Conservation (phyloP, 2,888 invertebrate species). For the Hermaeophaga mercurialis region DNA sequence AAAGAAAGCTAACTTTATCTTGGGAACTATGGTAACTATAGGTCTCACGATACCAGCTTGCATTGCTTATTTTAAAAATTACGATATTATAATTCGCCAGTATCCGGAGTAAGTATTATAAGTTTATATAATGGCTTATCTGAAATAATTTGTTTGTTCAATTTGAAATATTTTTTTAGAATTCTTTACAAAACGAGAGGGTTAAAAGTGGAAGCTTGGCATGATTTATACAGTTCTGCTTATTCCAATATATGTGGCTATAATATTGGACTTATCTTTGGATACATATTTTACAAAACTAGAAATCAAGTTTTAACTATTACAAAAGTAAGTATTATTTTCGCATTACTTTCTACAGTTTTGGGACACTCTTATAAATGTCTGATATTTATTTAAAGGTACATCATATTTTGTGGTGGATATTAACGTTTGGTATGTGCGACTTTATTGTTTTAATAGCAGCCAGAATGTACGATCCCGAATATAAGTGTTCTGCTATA, state of each 20-base stretch:
- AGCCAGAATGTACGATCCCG: slow-evolving; percentile 47
- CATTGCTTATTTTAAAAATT: slow-evolving; percentile 45
- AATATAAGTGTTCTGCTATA: slow-evolving; percentile 50
- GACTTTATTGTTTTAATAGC: slow-evolving; percentile 41
- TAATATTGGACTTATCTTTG: slow-evolving; percentile 42
- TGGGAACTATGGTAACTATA: slow-evolving; percentile 35
- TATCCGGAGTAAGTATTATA: slow-evolving; percentile 44
- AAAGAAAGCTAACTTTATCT: slow-evolving; percentile 30
- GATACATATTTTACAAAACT: slow-evolving; percentile 42
- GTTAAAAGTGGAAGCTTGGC: slow-evolving; percentile 39
- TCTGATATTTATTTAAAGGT: slow-evolving; percentile 37
- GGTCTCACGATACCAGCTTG: slow-evolving; percentile 45
- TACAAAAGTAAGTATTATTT: slow-evolving; percentile 38
- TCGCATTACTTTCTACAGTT: too few species aligned
- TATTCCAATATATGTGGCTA: slow-evolving; percentile 45
- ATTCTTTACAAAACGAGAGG: slow-evolving; percentile 37
- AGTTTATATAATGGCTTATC: too few species aligned
- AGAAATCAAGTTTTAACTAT: slow-evolving; percentile 30
- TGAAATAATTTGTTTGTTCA: too few species aligned
- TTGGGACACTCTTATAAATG: not conserved
- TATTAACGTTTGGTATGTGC: slow-evolving; percentile 44
- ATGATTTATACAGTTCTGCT: slow-evolving; percentile 41
- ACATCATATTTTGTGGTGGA: slow-evolving; percentile 45
- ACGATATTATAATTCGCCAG: slow-evolving; percentile 44
- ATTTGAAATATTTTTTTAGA: slow-evolving; percentile 40